Percentiles rank a stretch among this genome's conserved stretches.
Evolutionary conservation across 2,113 vertebrate genomes (phyloP).

Genomic region (Leucosticte australis): DNA sequence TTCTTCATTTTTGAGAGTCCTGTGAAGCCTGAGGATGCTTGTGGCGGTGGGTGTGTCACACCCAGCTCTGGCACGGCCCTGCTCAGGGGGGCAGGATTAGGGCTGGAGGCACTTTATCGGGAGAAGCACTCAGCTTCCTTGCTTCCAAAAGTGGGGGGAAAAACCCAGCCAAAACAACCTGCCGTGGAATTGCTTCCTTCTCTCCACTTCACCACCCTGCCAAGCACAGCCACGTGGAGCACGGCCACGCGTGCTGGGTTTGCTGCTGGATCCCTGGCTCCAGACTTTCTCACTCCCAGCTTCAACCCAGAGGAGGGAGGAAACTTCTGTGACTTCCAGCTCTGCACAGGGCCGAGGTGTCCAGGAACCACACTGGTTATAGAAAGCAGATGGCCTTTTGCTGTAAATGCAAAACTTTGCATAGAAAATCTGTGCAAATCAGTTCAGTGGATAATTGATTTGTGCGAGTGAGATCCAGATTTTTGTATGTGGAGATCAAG

Average conservation of each 20-base stretch:
- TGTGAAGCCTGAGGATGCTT: neutral
- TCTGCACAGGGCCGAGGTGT: neutral
- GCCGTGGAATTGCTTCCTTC: neutral
- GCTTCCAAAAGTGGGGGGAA: fast-evolving
- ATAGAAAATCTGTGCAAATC: neutral
- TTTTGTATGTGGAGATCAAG: neutral
- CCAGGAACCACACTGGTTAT: neutral
- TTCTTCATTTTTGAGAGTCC: neutral
- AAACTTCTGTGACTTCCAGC: neutral
- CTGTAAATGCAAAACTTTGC: neutral
- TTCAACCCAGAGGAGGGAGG: neutral
- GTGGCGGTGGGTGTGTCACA: neutral
- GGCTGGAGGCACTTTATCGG: neutral
- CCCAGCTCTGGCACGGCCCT: fast-evolving
- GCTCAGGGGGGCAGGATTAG: neutral
- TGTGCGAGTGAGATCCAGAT: neutral
- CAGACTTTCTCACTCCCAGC: neutral
- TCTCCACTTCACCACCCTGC: fast-evolving
- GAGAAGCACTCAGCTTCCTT: neutral
- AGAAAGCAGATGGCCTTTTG: neutral
- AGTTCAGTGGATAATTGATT: neutral
- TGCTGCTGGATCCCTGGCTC: neutral
- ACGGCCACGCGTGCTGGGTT: neutral
- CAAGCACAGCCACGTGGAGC: neutral
- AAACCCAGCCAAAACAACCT: neutral